Evolutionary conservation across 1,140 invertebrate genomes (phyloP).

Genomic region (Zaprionus taronus): DNA sequence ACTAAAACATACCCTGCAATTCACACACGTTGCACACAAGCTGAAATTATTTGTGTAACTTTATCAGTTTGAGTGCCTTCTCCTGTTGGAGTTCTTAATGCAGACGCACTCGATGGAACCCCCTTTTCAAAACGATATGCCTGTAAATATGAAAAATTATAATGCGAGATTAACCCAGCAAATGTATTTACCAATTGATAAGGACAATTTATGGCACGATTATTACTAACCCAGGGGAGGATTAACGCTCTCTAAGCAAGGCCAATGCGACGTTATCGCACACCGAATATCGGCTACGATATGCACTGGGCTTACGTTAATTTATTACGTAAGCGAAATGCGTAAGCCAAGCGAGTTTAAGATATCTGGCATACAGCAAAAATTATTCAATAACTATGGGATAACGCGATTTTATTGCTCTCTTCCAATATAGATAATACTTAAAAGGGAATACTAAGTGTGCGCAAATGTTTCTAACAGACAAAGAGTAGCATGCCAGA

Average conservation of each 20-base stretch:
- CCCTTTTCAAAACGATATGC: neutral
- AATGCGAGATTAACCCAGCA: neutral
- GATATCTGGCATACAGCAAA: too few species aligned
- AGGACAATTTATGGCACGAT: neutral
- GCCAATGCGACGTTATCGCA: neutral
- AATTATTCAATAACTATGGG: too few species aligned
- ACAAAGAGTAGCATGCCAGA: too few species aligned
- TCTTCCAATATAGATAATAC: too few species aligned
- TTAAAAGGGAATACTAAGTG: too few species aligned
- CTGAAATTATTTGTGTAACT: too few species aligned
- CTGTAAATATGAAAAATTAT: neutral
- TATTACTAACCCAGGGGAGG: conserved; percentile 1
- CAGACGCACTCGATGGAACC: too few species aligned
- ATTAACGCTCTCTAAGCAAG: conserved; percentile 9
- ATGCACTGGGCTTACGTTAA: neutral
- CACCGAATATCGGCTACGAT: neutral
- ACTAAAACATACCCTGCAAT: neutral
- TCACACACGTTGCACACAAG: too few species aligned
- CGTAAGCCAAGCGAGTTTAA: neutral
- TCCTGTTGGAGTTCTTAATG: too few species aligned
- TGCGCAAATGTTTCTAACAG: too few species aligned
- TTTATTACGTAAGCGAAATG: conserved; percentile 3
- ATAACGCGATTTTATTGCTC: too few species aligned
- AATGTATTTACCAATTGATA: neutral
- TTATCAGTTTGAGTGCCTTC: too few species aligned